Base-by-base conservation (phyloP, 2,113 vertebrate species). In the Ictalurus punctatus region DNA sequence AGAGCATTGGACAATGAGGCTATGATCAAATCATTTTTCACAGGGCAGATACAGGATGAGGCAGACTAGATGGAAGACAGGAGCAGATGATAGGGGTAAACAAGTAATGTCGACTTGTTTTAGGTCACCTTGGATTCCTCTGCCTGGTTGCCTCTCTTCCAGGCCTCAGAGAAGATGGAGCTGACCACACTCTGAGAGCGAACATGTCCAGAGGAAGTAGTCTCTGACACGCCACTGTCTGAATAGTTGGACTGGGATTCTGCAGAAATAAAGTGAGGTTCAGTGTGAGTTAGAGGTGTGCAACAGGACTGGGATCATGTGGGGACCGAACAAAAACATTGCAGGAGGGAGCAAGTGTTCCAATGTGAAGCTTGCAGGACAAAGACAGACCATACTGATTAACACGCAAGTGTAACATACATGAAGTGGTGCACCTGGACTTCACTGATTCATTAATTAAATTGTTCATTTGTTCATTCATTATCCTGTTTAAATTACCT, bases 181-280 rank as follows among this genome's bases (percentile, higher is more conserved):
- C 97, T 99, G 94, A 99, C 98, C 0, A 95, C 96, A 90, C 98
- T 99, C 92, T 99, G 98, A 82, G 98, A 98, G 78, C 98, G 98
- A 67, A 96, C 85, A 40, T 99, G 98, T 89, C 97, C 96, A 30
- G 96, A 95, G 34, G 97, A 96, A 63, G 96, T 96, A 5, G 96
- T 97, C 92, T 99, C 98, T 19, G 98, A 99, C n/a, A 99, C 96
- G 1, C 98, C 98, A 25, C 98, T 99, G 92, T 99, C 98, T 84
- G 98, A 99, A 94, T 99, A 97, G 95, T 98, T 99, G 83, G 98
- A 96, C 86, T 99, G 98, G 84, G 98, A 99, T 93, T 99, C 98
- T 99, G 95, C 91, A 4, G 44, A 27, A 34, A 3, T 34, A 56
- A 19, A 83, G 25, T 67, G 2, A 71, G 5, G 84, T n/a, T 10